Evolutionary conservation across 2,113 vertebrate species (phyloP).

Genomic region (Trematocara marginatum): DNA sequence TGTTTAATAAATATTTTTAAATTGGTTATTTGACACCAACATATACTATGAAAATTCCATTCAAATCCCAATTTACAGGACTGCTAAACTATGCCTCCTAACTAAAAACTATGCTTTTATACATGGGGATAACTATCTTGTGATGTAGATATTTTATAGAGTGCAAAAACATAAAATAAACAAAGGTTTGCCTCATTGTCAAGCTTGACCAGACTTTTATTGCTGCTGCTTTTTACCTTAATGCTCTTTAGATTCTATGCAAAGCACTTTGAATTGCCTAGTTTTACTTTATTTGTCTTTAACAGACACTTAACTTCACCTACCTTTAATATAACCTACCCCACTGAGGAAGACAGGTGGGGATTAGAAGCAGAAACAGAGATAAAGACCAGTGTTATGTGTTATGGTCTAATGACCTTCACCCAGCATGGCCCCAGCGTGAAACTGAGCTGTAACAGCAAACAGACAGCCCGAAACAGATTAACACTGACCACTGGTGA

Average conservation of each 20-base stretch:
- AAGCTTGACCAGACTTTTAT: not conserved
- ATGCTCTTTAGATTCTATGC: not conserved
- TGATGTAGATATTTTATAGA: not conserved
- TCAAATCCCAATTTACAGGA: not conserved
- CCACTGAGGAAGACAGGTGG: not conserved
- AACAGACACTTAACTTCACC: not conserved
- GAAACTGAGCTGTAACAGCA: constrained; percentile 11
- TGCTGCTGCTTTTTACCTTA: not conserved
- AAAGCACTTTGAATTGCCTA: not conserved
- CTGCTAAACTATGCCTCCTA: not conserved
- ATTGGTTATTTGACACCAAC: not conserved
- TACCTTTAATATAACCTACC: not conserved
- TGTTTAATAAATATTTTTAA: not conserved
- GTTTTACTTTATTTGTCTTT: not conserved
- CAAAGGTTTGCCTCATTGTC: not conserved
- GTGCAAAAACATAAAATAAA: not conserved
- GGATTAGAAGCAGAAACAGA: not conserved
- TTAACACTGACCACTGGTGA: constrained; percentile 7
- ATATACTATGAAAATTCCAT: not conserved
- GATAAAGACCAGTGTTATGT: not conserved
- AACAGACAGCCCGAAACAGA: constrained; percentile 9
- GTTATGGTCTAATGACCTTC: constrained; percentile 19
- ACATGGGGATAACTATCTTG: fast-evolving
- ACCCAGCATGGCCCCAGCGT: constrained; percentile 1
- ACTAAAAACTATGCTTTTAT: not conserved